These are phyloP conservation scores for Hiodon alosoides DNA, from an alignment of 2,113 vertebrate species.

Conservation along the genomic window DNA sequence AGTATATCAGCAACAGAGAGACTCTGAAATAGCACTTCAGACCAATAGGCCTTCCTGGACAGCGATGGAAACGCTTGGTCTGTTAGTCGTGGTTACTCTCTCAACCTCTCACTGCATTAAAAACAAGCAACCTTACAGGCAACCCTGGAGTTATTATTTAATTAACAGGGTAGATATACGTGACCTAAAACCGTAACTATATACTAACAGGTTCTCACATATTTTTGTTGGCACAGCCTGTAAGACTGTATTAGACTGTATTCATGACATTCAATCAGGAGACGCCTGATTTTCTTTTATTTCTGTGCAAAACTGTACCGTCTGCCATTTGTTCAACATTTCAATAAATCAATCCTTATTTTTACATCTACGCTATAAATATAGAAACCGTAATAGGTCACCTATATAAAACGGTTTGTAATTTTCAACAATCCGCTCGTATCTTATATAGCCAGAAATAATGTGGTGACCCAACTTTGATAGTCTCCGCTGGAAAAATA, in stretches of 20 bases:
- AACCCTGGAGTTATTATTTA: too few relatives aligned
- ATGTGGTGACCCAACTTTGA: conserved; percentile 66
- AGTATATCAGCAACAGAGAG: background rate
- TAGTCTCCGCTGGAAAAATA: conserved; percentile 52
- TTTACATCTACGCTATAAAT: conserved; percentile 47
- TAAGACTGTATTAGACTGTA: too few relatives aligned
- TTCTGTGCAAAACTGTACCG: background rate
- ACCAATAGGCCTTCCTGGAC: background rate
- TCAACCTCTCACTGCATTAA: too few relatives aligned
- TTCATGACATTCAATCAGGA: too few relatives aligned
- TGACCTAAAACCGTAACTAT: too few relatives aligned
- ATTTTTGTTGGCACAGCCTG: too few relatives aligned
- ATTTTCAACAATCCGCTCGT: conserved; percentile 58
- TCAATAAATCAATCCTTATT: conserved; percentile 27
- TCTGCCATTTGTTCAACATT: conserved; percentile 15
- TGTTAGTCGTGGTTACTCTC: background rate
- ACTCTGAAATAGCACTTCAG: background rate
- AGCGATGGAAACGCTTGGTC: background rate
- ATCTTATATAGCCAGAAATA: conserved; percentile 61
- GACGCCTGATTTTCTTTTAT: background rate
- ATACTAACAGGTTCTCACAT: too few relatives aligned
- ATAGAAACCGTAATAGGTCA: conserved; percentile 61
- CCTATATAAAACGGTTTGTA: conserved; percentile 59
- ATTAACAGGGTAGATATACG: too few relatives aligned
- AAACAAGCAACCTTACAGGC: too few relatives aligned